These are phyloP conservation scores for Betta splendens DNA, from an alignment of 2,797 vertebrate genomes.

Conservation along the genomic window DNA sequence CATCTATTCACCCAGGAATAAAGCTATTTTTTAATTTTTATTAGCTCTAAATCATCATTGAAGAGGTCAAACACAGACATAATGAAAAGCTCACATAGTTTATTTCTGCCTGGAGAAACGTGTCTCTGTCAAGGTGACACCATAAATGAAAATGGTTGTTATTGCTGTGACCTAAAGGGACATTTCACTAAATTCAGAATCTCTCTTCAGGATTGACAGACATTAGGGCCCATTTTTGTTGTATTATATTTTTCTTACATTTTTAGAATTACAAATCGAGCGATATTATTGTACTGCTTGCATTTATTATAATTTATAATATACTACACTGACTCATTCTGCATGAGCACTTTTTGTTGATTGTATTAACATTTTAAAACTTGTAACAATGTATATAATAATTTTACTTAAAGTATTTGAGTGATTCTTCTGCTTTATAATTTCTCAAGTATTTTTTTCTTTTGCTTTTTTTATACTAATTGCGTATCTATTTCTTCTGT, in stretches of 20 bases:
- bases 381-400: no score
- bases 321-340: no score
- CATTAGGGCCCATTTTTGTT: background rate
- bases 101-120: background rate
- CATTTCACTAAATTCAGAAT: conserved; percentile 6
- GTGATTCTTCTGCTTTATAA: no score
- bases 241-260: background rate
- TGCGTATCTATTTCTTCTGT: no score
- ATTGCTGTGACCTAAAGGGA: conserved; percentile 31
- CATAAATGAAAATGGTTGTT: conserved; percentile 34
- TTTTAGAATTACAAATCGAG: background rate
- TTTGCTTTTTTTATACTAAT: no score
- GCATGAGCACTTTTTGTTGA: no score
- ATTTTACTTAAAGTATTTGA: no score
- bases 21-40: no score
- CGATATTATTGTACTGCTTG: background rate
- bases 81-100: background rate
- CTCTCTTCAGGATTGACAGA: background rate
- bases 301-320: no score
- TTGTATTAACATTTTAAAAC: no score
- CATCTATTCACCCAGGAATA: background rate
- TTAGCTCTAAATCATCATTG: background rate
- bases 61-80: background rate
- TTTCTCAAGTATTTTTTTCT: no score
- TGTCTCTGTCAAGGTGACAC: conserved; percentile 58